Evolutionary conservation across 2,113 vertebrate species (phyloP), one percentile per base, ranked within the genome.

Genomic region (Neolamprologus kungweensis): DNA sequence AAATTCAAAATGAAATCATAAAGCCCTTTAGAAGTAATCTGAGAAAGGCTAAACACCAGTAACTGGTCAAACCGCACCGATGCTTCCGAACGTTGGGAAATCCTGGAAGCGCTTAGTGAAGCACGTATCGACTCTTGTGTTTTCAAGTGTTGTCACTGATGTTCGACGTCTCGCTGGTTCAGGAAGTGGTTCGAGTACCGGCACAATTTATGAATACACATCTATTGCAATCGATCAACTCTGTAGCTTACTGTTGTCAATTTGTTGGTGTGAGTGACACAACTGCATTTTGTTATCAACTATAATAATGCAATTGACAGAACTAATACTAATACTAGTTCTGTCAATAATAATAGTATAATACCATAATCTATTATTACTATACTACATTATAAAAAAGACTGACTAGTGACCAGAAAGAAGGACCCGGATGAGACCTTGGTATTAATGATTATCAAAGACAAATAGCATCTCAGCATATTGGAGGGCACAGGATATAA

Each of bases 391-490:
- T 65, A 65, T 37, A 37, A 65, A 65, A 65, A 65, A 65, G 19
- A 13, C 60, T 65, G 60, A 0, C 60, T 37, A n/a, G 60, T 65
- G 17, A 68, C 19, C 33, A 21, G 60, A 37, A 65, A 65, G 33
- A 37, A 65, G 60, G 60, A 65, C 33, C 33, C 0, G 0, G 10
- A 37, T 68, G 60, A 68, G 19, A 68, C 19, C 60, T 68, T 68
- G 33, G 33, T 68, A 37, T 68, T 2, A 65, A 65, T 21, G 33
- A 65, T 37, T 65, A 65, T 65, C 33, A 37, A 65, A 35, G 60
- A 65, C 60, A 65, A 65, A 0, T 12, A 65, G 31, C 60, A 4
- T 35, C 0, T 63, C 17, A 65, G 4, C 60, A n/a, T 35, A 65
- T 65, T 65, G 31, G 17, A n/a, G 60, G 60, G 10, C 4, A 35